Percentiles rank a stretch among this genome's conserved stretches.
Conservation (phyloP, 1,140 invertebrate genomes). For the Drosophila seguyi region DNA sequence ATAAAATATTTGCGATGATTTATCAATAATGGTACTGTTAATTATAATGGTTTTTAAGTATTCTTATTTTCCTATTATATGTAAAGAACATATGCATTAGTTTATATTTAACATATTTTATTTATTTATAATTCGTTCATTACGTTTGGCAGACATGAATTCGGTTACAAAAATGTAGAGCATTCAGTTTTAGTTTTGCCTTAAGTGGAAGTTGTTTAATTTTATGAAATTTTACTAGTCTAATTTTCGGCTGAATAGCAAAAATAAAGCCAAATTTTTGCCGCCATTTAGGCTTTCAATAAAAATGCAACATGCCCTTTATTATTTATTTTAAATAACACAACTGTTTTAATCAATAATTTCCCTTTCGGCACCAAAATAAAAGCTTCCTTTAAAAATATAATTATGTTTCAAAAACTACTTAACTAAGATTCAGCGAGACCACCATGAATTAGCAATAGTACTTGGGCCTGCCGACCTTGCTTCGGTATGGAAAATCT, state of each 20-base stretch:
- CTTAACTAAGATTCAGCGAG: neutral
- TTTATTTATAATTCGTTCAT: too few relatives aligned
- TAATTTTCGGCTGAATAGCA: slow-evolving; percentile 12
- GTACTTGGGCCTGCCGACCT: slow-evolving; percentile 5
- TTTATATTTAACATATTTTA: too few relatives aligned
- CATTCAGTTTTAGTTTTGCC: neutral
- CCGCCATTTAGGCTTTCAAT: neutral
- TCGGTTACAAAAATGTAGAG: neutral
- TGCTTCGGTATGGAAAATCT: slow-evolving; percentile 28
- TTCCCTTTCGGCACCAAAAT: neutral
- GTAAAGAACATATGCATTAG: too few relatives aligned
- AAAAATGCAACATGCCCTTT: neutral
- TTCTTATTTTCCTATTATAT: too few relatives aligned
- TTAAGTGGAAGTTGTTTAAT: neutral
- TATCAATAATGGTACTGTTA: too few relatives aligned
- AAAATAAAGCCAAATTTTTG: neutral
- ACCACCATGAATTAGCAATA: slow-evolving; percentile 13
- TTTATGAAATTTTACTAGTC: neutral
- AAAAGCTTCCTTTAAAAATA: neutral
- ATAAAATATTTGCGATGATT: too few relatives aligned
- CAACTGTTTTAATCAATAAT: too few relatives aligned
- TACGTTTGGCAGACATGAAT: too few relatives aligned
- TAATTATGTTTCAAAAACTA: neutral
- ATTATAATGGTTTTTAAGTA: too few relatives aligned
- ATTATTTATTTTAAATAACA: neutral